These are phyloP conservation scores for Aricia artaxerxes DNA, from an alignment of 2,888 invertebrate species.

Conservation along the genomic window DNA sequence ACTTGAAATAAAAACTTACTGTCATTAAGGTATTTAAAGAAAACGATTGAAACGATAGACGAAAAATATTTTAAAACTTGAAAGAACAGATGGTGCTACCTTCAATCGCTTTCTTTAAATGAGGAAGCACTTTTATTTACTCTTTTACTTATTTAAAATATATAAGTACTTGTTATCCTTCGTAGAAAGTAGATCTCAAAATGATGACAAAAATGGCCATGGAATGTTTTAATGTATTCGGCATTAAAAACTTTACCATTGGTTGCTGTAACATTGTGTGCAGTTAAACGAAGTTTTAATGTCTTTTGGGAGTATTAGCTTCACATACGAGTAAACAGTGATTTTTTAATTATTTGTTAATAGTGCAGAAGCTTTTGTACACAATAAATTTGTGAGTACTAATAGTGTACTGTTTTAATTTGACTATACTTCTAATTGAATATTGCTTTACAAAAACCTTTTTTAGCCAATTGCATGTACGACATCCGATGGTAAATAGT, in stretches of 20 bases:
- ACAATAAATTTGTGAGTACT: no score
- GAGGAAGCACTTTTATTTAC: not conserved
- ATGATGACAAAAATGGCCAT: not conserved
- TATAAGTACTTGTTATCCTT: not conserved
- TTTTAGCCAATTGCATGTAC: not conserved
- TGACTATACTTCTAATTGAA: no score
- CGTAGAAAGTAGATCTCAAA: conserved; percentile 2
- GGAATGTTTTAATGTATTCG: conserved; percentile 17
- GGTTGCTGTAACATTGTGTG: not conserved
- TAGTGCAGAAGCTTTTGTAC: no score
- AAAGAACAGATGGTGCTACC: not conserved
- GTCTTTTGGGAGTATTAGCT: no score
- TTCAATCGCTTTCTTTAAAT: not conserved
- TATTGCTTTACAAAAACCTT: no score
- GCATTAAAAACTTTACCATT: not conserved
- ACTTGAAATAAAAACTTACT: not conserved
- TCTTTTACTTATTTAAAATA: not conserved
- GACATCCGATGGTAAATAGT: not conserved
- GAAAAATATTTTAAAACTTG: not conserved
- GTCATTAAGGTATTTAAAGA: not conserved
- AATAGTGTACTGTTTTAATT: no score
- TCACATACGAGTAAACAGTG: no score
- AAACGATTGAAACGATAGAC: not conserved
- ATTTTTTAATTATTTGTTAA: no score
- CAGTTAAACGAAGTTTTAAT: not conserved